Evolutionary conservation across 1,140 invertebrate genomes (phyloP).

Genomic region (Tribolium castaneum): DNA sequence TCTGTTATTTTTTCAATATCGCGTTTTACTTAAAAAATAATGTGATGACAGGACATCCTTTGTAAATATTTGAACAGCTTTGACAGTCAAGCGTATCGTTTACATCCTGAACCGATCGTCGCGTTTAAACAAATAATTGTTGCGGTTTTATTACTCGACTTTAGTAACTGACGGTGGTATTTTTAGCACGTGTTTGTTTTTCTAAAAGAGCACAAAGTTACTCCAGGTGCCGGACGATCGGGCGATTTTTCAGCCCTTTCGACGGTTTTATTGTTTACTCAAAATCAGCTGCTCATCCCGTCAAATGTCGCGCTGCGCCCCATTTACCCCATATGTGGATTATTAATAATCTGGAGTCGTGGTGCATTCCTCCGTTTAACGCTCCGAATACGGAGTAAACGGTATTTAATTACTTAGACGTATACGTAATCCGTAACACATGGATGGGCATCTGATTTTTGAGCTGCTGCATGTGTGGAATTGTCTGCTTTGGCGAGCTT

Average conservation of each 20-base stretch:
- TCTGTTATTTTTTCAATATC: conserved; percentile 10
- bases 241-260: too few species aligned
- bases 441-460: background rate
- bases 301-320: background rate
- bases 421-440: background rate
- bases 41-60: conserved; percentile 10
- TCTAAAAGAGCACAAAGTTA: background rate
- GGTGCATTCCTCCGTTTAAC: too few species aligned
- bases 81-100: conserved; percentile 26
- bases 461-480: background rate
- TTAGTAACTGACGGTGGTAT: conserved; percentile 9
- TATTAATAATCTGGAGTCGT: background rate
- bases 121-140: conserved; percentile 33
- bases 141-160: conserved; percentile 27
- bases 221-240: background rate
- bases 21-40: background rate
- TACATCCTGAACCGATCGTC: conserved; percentile 19
- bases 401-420: background rate
- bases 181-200: conserved; percentile 27
- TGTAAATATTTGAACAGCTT: conserved; percentile 34
- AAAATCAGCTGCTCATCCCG: too few species aligned
- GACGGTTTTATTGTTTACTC: too few species aligned
- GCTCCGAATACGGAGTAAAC: background rate
- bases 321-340: conserved; percentile 7
- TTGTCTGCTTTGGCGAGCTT: background rate